Conservation (phyloP, 2,797 vertebrate genomes). For the Catharus ustulatus region DNA sequence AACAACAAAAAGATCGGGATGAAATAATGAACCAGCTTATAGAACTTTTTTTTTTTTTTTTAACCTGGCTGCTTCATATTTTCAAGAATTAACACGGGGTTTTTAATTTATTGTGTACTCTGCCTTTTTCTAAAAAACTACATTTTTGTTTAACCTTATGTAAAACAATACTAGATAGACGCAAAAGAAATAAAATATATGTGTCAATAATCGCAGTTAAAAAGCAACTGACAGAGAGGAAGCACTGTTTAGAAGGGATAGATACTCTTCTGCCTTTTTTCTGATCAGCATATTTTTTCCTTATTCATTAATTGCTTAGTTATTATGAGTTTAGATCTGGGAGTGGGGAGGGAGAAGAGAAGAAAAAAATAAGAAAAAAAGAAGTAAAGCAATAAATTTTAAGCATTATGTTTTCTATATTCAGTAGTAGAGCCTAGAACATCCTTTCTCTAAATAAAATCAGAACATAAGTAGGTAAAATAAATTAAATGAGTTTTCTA, state of each 20-base stretch:
- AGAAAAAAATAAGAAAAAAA: not conserved
- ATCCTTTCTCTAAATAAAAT: not conserved
- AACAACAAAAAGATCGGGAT: not conserved
- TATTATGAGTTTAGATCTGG: not conserved
- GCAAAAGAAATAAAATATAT: no score
- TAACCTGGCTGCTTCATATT: not conserved
- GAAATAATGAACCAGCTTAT: not conserved
- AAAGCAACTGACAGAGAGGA: no score
- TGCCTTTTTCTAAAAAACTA: not conserved
- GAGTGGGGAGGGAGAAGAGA: rapidly evolving
- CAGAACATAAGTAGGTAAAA: not conserved
- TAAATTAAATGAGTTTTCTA: not conserved
- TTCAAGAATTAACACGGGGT: rapidly evolving
- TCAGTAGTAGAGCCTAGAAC: not conserved
- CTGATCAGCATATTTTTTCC: rapidly evolving
- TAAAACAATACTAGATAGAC: not conserved
- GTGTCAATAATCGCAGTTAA: no score
- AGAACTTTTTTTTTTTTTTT: not conserved
- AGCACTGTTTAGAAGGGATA: not conserved
- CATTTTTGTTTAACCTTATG: not conserved
- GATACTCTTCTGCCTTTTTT: not conserved
- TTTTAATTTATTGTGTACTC: not conserved
- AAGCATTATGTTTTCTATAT: not conserved
- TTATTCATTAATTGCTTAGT: not conserved
- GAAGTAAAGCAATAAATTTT: not conserved